Evolutionary conservation across 2,113 vertebrate species (phyloP), one percentile per base, ranked within the genome.

Genomic region (Tiliqua scincoides): DNA sequence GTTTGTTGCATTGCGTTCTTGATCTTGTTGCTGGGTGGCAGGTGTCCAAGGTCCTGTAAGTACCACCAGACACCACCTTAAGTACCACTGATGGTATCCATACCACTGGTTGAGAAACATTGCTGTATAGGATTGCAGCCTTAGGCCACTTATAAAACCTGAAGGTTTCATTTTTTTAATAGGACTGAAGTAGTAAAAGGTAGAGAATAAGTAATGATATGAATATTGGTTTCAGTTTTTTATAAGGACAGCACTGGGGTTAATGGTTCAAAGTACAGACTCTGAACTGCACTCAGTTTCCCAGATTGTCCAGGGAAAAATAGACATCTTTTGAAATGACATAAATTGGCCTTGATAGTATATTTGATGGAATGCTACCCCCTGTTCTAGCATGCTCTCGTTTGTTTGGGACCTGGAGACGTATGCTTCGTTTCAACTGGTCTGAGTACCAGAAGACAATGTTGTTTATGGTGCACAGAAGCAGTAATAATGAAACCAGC

Each of bases 401-500:
- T 59, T 77, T 59, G n/a, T 0, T 59, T 4, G 35, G 21, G 77
- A 40, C 2, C 32, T 62, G 21, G 32, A 21, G 43, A 48, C 23
- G 30, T 4, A 8, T 17, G 30, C 63, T 48, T 37, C 37, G n/a
- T 65, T 81, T 81, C 62, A 65, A 21, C 18, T 71, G 37, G 63
- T 17, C 25, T 84, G 79, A 87, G 35, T 78, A 84, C 74, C 86
- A 59, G 76, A 76, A 63, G 78, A 59, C 79, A 7, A 62, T 4
- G 32, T 52, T 87, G 79, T n/a, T 73, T 54, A 59, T 65, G 85
- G 75, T 35, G n/a, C 79, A 87, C 67, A n/a, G 25, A n/a, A 78
- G 4, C 32, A 1, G 35, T 18, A 83, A 43, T 3, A 6, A 27
- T 43, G 1, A 85, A 37, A 25, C 81, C 11, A 35, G 6, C 1